phyloP scores from a whole-genome alignment of 2,113 vertebrate genomes.

The Takifugu bimaculatus region DNA sequence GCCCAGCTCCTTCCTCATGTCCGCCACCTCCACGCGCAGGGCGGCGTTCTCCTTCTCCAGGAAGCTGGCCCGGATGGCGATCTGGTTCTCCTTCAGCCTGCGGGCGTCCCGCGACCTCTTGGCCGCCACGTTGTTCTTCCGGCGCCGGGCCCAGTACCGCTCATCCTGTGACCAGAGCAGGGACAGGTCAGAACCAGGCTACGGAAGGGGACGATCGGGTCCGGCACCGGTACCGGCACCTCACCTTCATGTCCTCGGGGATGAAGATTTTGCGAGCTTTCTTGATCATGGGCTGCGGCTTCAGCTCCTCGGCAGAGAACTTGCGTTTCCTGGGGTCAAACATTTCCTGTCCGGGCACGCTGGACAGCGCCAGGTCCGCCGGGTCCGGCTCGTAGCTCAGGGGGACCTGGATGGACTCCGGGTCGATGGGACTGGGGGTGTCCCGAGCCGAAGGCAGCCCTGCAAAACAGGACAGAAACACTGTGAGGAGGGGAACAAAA shows the following conservation, averaged over 20 bases:
- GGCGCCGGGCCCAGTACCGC: conserved; percentile 94
- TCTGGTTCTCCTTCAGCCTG: conserved; percentile 98
- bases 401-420: conserved; percentile 92
- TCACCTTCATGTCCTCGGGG: conserved; percentile 96
- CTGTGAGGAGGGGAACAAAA: not conserved
- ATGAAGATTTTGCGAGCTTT: conserved; percentile 98
- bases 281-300: conserved; percentile 98
- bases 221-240: not conserved
- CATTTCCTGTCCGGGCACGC: conserved; percentile 96
- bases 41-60: conserved; percentile 98
- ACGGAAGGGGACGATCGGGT: not conserved
- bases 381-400: conserved; percentile 92
- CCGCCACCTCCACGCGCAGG: conserved; percentile 89
- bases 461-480: conserved; percentile 13
- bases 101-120: conserved; percentile 94
- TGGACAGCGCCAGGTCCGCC: conserved; percentile 94
- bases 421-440: conserved; percentile 94
- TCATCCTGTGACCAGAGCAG: conserved; percentile 81
- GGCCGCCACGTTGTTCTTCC: conserved; percentile 99
- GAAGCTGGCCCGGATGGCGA: conserved; percentile 92
- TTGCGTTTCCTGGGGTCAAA: conserved; percentile 97
- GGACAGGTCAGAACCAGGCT: not conserved
- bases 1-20: conserved; percentile 92
- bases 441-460: conserved; percentile 82
- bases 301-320: conserved; percentile 94